A percentile compares a stretch with the other conserved stretches of the same genome.
Evolutionary conservation across 2,113 vertebrate species (phyloP).

Genomic region (Willisornis vidua): DNA sequence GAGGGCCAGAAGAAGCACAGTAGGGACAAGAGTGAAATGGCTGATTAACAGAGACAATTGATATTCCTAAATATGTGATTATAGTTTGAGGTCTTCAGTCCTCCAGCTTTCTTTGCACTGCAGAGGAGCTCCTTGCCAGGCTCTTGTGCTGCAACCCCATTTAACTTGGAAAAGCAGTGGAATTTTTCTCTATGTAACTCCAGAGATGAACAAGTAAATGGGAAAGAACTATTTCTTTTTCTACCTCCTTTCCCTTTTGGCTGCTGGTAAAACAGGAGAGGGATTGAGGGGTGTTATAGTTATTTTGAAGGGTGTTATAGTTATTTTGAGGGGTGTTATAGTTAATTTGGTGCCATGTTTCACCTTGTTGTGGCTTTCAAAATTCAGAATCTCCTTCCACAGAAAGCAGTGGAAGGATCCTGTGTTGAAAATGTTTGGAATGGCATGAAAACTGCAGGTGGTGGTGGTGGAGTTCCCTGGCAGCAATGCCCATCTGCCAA

Average conservation of each 20-base stretch:
- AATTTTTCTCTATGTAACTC: neutral
- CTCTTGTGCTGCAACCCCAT: neutral
- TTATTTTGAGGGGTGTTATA: neutral
- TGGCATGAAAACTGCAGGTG: fast-evolving
- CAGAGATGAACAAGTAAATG: neutral
- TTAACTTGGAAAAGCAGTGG: neutral
- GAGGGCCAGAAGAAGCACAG: neutral
- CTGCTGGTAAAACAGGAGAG: neutral
- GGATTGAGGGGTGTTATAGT: neutral
- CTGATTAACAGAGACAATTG: neutral
- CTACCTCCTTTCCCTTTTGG: neutral
- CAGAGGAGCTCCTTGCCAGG: fast-evolving
- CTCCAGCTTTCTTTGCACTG: neutral
- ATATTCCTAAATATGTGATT: neutral
- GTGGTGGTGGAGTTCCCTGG: neutral
- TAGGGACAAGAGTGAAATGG: neutral
- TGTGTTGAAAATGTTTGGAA: neutral
- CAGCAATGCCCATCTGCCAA: neutral
- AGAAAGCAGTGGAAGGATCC: neutral
- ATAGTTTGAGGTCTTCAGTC: neutral
- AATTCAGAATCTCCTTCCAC: neutral
- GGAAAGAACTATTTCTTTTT: neutral
- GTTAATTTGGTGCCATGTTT: neutral
- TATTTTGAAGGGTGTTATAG: too few relatives aligned
- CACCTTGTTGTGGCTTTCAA: neutral